phyloP scores from a whole-genome alignment of 2,888 invertebrate species.

The Furcula furcula region DNA sequence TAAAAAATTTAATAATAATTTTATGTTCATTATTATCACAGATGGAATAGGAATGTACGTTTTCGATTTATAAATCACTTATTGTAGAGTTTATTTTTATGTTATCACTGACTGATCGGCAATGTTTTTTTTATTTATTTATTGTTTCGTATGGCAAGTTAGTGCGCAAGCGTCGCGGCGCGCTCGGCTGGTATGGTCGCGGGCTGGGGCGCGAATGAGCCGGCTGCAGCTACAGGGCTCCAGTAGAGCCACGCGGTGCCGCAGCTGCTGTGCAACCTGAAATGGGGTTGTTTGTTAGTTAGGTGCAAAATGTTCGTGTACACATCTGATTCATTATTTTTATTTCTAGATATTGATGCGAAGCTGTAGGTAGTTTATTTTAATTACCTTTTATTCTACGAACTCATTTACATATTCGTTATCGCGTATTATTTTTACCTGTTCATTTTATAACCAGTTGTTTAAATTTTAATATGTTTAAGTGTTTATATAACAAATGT shows the following conservation, averaged over 20 bases:
- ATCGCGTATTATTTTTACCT: no score
- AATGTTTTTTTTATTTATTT: background rate
- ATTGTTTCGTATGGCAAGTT: background rate
- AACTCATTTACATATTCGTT: no score
- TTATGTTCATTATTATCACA: slow-evolving; percentile 38
- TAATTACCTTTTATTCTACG: no score
- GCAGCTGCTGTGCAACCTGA: no score
- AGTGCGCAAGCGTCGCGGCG: background rate
- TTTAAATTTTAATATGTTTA: no score
- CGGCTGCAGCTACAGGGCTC: background rate
- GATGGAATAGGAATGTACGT: slow-evolving; percentile 28
- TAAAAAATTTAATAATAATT: slow-evolving; percentile 18
- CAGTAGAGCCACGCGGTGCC: background rate
- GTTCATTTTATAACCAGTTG: no score
- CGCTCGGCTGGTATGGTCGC: background rate
- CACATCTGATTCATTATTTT: no score
- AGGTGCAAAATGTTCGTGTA: no score
- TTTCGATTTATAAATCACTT: slow-evolving; percentile 9
- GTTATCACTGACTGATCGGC: background rate
- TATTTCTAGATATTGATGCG: no score
- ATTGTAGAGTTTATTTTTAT: background rate
- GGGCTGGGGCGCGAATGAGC: background rate
- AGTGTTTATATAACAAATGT: no score
- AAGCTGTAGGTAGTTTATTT: no score
- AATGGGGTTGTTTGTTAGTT: no score